Evolutionary conservation across 2,797 vertebrate genomes (phyloP), one percentile per base, ranked within the genome.

Genomic region (Centropyge bicolor): DNA sequence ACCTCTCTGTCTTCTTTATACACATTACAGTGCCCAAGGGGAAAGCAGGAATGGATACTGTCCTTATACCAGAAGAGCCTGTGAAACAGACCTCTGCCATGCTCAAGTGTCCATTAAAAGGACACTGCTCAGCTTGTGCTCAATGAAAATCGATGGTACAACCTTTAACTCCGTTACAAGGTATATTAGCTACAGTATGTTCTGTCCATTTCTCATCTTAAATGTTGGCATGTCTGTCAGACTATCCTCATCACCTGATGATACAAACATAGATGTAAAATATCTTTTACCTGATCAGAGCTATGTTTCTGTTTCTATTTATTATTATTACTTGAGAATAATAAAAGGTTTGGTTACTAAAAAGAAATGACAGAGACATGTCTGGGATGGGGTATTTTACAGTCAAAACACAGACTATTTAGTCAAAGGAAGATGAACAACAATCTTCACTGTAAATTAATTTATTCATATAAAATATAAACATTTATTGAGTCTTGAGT

Each of bases 71-170:
- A 61, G 45, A 63, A 2, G 27, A 55, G 64, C 57, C 38, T 16
- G 55, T 66, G 55, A 65, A 65, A 76, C 61, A 68, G 60, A 17
- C 8, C 61, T 81, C 61, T 65, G 46, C 35, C n/a, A 14, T 11
- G 22, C 62, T 78, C 9, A 24, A 80, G 52, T 66, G 55, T 63
- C 79, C 69, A 76, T 87, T 80, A 76, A 70, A 60, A 74, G 74
- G 56, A 69, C 31, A 40, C 46, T 70, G 57, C 57, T 69, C 62
- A 46, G 63, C 52, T 64, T 35, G 56, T 71, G 56, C 62, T 51
- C 59, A 41, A 12, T 70, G 35, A 77, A 71, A 84, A 70, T 80
- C 31, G 74, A 80, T 72, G 19, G 2, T 31, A 38, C 40, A 56
- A 51, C 56, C 65, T n/a, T 74, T 41, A 54, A 52, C 31, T 56